These are phyloP conservation scores for Coleophora deauratella DNA, from an alignment of 2,888 invertebrate genomes.

Conservation along the genomic window DNA sequence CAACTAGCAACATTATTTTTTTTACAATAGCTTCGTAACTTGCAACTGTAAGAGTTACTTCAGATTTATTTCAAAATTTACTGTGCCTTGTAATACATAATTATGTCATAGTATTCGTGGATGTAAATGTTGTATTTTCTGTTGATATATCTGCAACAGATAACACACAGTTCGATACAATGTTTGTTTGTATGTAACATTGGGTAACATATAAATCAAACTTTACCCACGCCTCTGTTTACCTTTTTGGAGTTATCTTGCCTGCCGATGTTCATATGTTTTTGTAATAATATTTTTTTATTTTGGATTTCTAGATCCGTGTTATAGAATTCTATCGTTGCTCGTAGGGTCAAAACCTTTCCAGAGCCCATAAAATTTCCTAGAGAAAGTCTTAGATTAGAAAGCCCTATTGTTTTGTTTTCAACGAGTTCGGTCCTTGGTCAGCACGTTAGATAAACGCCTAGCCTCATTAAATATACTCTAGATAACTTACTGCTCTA, in stretches of 20 bases:
- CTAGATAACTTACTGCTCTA: constrained; percentile 19
- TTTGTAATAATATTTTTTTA: too few relatives aligned
- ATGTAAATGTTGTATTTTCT: constrained; percentile 20
- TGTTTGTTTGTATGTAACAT: constrained; percentile 37
- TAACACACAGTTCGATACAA: constrained; percentile 29
- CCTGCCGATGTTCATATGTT: constrained; percentile 21
- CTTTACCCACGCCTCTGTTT: too few relatives aligned
- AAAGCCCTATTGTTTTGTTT: constrained; percentile 59
- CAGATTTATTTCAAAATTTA: too few relatives aligned
- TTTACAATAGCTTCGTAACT: too few relatives aligned
- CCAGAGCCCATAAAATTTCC: too few relatives aligned
- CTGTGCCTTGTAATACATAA: too few relatives aligned
- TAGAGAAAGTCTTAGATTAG: constrained; percentile 58
- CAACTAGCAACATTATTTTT: too few relatives aligned
- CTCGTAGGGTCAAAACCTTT: constrained; percentile 20
- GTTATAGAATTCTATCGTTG: too few relatives aligned
- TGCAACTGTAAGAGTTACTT: too few relatives aligned
- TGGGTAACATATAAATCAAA: constrained; percentile 37
- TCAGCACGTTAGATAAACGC: constrained; percentile 26
- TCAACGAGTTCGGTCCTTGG: constrained; percentile 39
- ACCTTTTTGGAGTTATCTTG: constrained; percentile 33
- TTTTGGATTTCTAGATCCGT: too few relatives aligned
- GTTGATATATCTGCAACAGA: constrained; percentile 26
- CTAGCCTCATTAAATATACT: constrained; percentile 27
- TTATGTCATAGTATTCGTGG: too few relatives aligned